Evolutionary conservation across 2,113 vertebrate species (phyloP).

Genomic region (Antechinus stuartii): DNA sequence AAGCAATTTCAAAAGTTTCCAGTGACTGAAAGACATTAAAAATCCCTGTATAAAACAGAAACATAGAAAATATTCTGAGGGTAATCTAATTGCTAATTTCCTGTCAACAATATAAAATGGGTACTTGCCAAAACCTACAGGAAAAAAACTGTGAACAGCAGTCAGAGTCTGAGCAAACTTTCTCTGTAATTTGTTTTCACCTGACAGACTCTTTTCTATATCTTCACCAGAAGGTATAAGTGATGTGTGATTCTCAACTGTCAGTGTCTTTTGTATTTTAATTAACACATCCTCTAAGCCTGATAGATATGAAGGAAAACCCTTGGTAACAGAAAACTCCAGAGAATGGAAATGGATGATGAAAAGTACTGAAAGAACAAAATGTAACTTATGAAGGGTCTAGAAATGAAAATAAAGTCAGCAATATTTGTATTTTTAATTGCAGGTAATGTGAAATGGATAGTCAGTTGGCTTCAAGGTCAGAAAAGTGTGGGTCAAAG

Average conservation of each 20-base stretch:
- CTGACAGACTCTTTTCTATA: neutral
- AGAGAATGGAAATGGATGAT: neutral
- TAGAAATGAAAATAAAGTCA: neutral
- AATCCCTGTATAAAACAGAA: conserved; percentile 18
- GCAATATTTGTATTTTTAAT: neutral
- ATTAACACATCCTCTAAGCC: conserved; percentile 6
- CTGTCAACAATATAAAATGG: neutral
- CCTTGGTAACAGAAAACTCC: neutral
- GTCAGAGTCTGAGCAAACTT: neutral
- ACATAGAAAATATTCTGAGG: conserved; percentile 22
- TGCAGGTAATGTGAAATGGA: neutral
- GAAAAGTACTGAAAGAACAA: conserved; percentile 25
- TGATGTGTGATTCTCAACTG: neutral
- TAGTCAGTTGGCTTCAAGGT: neutral
- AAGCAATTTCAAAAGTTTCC: conserved; percentile 36
- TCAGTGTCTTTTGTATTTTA: conserved; percentile 8
- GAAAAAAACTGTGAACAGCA: neutral
- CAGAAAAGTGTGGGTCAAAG: neutral
- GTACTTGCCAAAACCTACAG: conserved; percentile 18
- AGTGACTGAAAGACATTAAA: conserved; percentile 20
- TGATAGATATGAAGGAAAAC: conserved; percentile 24
- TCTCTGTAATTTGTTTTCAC: conserved; percentile 17
- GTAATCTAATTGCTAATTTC: conserved; percentile 50
- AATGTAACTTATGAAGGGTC: neutral
- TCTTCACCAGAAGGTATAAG: neutral